Evolutionary conservation across 2,113 vertebrate species (phyloP).

Genomic region (Ictidomys tridecemlineatus): DNA sequence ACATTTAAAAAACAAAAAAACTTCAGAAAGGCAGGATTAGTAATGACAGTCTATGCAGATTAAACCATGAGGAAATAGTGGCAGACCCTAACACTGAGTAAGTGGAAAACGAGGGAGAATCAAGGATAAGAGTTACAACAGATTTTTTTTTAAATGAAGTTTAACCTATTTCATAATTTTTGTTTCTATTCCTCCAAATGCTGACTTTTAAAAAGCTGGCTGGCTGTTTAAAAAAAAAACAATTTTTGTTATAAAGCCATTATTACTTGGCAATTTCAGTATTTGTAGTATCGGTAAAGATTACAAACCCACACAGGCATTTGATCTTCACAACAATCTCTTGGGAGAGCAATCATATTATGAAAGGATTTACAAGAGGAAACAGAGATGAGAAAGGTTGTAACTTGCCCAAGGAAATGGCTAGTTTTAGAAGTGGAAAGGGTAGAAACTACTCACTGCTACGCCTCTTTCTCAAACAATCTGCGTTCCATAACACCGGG

Average conservation of each 20-base stretch:
- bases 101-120: neutral
- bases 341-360: neutral
- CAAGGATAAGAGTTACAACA: neutral
- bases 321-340: neutral
- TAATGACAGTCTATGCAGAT: neutral
- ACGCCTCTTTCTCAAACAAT: neutral
- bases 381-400: conserved; percentile 18
- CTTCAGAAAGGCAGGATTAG: neutral
- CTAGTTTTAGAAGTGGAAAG: neutral
- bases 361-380: conserved; percentile 37
- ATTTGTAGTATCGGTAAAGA: neutral
- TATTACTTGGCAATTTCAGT: neutral
- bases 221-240: neutral
- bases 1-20: neutral
- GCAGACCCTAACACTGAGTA: neutral
- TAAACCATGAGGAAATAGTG: conserved; percentile 4
- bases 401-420: conserved; percentile 47
- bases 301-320: neutral
- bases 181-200: neutral
- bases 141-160: neutral
- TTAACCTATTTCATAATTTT: neutral
- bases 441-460: neutral
- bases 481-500: neutral
- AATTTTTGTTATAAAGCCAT: neutral
- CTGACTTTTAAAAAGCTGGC: neutral